phyloP scores from a whole-genome alignment of 2,888 invertebrate species.

The Temnothorax ravouxi region DNA sequence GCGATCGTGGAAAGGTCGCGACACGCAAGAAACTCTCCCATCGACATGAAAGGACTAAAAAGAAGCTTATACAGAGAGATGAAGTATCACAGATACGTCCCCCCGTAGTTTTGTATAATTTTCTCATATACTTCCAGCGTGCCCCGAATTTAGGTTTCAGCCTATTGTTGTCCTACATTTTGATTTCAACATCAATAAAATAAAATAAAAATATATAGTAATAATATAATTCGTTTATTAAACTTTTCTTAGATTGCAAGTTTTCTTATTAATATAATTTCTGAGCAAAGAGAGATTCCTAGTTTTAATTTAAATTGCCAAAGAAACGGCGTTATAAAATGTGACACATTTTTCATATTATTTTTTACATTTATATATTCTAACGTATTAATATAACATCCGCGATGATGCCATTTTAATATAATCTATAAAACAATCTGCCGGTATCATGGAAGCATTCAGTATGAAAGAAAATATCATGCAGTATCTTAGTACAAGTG shows the following conservation, averaged over 20 bases:
- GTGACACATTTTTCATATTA: not conserved
- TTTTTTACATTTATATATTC: not conserved
- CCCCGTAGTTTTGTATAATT: constrained; percentile 7
- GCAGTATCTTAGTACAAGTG: not conserved
- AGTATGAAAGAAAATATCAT: not conserved
- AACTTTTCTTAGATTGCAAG: not conserved
- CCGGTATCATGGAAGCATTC: not conserved
- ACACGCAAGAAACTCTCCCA: constrained; percentile 45
- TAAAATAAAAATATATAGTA: not conserved
- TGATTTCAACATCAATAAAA: not conserved
- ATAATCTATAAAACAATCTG: not conserved
- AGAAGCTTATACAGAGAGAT: constrained; percentile 4
- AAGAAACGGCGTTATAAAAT: not conserved
- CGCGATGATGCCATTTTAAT: not conserved
- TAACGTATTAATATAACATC: not conserved
- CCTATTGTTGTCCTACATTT: not conserved
- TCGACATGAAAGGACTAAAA: constrained; percentile 25
- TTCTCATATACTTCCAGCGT: not conserved
- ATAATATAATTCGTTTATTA: not conserved
- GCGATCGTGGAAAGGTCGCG: constrained; percentile 51
- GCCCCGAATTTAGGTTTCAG: not conserved
- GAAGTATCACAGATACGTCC: constrained; percentile 27
- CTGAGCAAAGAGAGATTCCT: not conserved
- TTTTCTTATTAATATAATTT: not conserved
- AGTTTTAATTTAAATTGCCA: not conserved